Conservation (phyloP, 2,113 vertebrate species). For the Barnardius zonarius region DNA sequence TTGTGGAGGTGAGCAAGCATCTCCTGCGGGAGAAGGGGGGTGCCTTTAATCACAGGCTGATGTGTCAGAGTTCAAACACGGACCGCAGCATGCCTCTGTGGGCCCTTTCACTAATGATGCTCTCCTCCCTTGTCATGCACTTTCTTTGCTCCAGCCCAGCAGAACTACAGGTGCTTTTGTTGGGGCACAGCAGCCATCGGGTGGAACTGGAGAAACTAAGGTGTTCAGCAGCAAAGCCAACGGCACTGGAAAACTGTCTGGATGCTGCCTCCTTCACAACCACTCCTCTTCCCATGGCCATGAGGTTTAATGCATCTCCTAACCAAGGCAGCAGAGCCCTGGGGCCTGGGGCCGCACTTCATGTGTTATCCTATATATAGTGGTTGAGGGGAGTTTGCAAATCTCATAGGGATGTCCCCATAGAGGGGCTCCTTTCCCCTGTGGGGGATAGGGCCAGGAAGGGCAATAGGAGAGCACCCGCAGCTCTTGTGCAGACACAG, state of each 20-base stretch:
- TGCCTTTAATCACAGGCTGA: not conserved
- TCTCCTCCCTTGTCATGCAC: not conserved
- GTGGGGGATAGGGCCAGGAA: accelerated
- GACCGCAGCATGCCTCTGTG: not conserved
- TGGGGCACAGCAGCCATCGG: accelerated
- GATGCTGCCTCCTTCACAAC: not conserved
- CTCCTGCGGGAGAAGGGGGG: not conserved
- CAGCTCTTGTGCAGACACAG: not conserved
- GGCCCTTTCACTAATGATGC: not conserved
- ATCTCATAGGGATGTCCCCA: not conserved
- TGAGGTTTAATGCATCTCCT: not conserved
- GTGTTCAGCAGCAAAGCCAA: not conserved
- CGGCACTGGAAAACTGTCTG: not conserved
- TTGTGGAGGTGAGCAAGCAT: not conserved
- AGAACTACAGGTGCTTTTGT: not conserved
- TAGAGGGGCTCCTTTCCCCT: accelerated
- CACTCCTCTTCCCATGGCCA: not conserved
- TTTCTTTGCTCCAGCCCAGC: not conserved
- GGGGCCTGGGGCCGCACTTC: not conserved
- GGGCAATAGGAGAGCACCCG: not conserved
- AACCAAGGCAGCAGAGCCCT: not conserved
- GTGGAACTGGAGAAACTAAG: accelerated
- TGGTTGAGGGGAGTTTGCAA: not conserved
- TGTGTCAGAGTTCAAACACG: not conserved
- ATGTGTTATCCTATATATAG: accelerated